Base-by-base conservation (phyloP, 2,888 invertebrate genomes). In the Sinhomidia bicolor region DNA sequence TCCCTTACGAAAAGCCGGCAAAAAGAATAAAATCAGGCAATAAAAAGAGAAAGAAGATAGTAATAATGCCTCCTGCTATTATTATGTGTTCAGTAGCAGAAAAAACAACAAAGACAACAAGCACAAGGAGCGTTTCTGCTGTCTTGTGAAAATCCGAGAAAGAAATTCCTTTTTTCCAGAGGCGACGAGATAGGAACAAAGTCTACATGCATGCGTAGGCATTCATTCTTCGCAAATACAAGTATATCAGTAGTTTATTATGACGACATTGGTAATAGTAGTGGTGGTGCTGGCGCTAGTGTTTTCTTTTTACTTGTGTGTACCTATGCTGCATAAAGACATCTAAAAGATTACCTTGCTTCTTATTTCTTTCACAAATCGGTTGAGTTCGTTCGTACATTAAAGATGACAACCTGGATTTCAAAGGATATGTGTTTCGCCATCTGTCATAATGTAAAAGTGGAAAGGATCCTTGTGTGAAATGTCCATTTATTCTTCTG, bases 311-410 rank as follows among this genome's bases (percentile, higher is more conserved):
- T 76, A n/a, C 23, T 1, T 78, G 10, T 32, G 26, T 47, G 41
- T 17, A n/a, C n/a, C n/a, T n/a, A 71, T 71, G n/a, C 14, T 41
- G 23, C 54, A 78, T 29, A 80, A 80, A 60, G 44, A 80, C 26
- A 60, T 23, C n/a, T 26, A 7, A n/a, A n/a, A 62, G 80, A 80
- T 80, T 62, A 80, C 62, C 44, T 62, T 62, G n/a, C 62, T 80
- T 80, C 62, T 80, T 62, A 32, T 78, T 51, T 78, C 76, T n/a
- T 36, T 51, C 54, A 78, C 54, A 78, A 78, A 78, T 78, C 60
- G n/a, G 44, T 80, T 44, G 44, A 62, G 62, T 20, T 80, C 41
- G 36, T 44, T 62, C 29, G 14, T 26, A 62, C 79, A 36, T 79
- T 80, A 26, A 62, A 44, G 44, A 62, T 44, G 62, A 62, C 80